These are phyloP conservation scores for Watsonalla cultraria DNA, from an alignment of 2,888 invertebrate species.

Conservation along the genomic window DNA sequence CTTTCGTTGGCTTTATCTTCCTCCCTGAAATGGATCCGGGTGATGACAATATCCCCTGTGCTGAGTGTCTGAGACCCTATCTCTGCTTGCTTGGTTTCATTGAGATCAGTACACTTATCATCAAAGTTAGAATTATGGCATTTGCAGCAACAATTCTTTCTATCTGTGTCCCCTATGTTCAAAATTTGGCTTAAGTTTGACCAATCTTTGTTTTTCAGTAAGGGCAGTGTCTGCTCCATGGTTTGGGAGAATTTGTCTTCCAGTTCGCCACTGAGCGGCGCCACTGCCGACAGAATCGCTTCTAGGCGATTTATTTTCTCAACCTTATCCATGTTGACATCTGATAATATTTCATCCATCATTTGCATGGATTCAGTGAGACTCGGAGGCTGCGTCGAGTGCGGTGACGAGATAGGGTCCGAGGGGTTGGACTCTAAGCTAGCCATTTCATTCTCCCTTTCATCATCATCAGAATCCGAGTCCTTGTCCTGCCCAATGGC, in stretches of 20 bases:
- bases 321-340: conserved; percentile 89
- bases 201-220: conserved; percentile 76
- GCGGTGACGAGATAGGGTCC: conserved; percentile 86
- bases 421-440: conserved; percentile 89
- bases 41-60: conserved; percentile 95
- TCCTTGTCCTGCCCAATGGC: conserved; percentile 87
- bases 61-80: conserved; percentile 91
- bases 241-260: conserved; percentile 74
- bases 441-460: conserved; percentile 86
- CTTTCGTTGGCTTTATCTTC: conserved; percentile 71
- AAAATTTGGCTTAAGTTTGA: conserved; percentile 72
- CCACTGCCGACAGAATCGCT: conserved; percentile 89
- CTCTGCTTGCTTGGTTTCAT: conserved; percentile 69
- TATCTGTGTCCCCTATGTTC: conserved; percentile 63
- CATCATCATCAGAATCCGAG: conserved; percentile 86
- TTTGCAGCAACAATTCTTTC: conserved; percentile 75
- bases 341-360: conserved; percentile 90
- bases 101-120: conserved; percentile 67
- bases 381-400: conserved; percentile 88
- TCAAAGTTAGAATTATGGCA: conserved; percentile 73
- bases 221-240: conserved; percentile 73
- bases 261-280: conserved; percentile 81
- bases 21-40: conserved; percentile 83
- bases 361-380: conserved; percentile 94
- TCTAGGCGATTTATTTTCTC: conserved; percentile 93